Evolutionary conservation across 2,113 vertebrate species (phyloP).

Genomic region (Clarias batrachus): DNA sequence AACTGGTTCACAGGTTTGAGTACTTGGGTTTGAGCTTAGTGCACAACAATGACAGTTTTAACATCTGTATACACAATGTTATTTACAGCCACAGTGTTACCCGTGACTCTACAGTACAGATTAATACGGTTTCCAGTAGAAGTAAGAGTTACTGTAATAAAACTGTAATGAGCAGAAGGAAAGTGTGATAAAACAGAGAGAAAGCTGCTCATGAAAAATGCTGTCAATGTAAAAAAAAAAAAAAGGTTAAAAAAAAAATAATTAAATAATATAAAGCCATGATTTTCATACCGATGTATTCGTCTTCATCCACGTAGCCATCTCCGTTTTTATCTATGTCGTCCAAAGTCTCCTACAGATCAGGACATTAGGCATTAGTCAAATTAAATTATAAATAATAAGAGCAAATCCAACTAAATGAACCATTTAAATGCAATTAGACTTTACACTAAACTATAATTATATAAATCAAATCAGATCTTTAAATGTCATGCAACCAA

Average conservation of each 20-base stretch:
- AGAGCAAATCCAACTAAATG: background rate
- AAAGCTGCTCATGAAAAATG: background rate
- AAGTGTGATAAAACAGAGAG: background rate
- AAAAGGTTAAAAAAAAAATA: background rate
- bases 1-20: too few species aligned
- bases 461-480: background rate
- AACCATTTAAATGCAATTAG: background rate
- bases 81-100: background rate
- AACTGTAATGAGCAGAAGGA: background rate
- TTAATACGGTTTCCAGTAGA: background rate
- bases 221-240: background rate
- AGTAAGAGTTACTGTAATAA: background rate
- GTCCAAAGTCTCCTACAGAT: slow-evolving; percentile 90
- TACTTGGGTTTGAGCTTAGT: too few species aligned
- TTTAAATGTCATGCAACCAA: background rate
- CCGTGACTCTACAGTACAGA: background rate
- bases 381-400: slow-evolving; percentile 39
- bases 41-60: background rate
- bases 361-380: slow-evolving; percentile 45
- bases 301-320: slow-evolving; percentile 93
- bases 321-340: slow-evolving; percentile 95
- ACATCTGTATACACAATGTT: background rate
- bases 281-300: slow-evolving; percentile 87
- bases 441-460: background rate
- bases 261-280: background rate